Evolutionary conservation across 1,140 invertebrate genomes (phyloP).

Genomic region (Scylla paramamosain): DNA sequence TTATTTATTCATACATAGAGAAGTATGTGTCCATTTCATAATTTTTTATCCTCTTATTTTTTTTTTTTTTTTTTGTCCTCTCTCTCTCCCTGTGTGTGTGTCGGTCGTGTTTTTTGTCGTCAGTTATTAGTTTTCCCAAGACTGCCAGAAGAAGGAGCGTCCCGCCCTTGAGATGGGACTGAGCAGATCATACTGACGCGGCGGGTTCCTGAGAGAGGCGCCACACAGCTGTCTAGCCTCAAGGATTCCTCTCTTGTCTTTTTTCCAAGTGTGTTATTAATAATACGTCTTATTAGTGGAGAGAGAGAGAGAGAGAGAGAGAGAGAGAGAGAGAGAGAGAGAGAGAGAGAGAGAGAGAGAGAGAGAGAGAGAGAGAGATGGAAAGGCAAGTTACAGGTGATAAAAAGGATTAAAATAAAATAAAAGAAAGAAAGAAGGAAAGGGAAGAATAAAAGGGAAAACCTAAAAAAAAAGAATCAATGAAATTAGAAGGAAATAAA

Average conservation of each 20-base stretch:
- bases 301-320: conserved; percentile 20
- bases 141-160: background rate
- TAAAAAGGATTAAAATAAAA: too few species aligned
- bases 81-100: background rate
- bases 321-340: conserved; percentile 16
- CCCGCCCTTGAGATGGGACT: background rate
- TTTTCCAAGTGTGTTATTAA: background rate
- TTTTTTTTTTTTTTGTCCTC: too few species aligned
- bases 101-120: background rate
- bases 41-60: too few species aligned
- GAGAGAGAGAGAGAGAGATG: background rate
- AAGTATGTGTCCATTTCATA: too few species aligned
- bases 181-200: background rate
- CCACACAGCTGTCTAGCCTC: background rate
- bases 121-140: background rate
- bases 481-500: too few species aligned
- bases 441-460: too few species aligned
- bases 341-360: background rate
- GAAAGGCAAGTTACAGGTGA: too few species aligned
- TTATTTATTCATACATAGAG: too few species aligned
- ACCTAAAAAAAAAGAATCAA: too few species aligned
- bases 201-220: background rate
- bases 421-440: too few species aligned
- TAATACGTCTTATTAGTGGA: background rate
- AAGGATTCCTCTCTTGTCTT: background rate